Percentiles rank a stretch among this genome's conserved stretches.
phyloP scores from a whole-genome alignment of 30 jellyfish, hydroid and myxozoan species.

The Cassiopea xamachana region DNA sequence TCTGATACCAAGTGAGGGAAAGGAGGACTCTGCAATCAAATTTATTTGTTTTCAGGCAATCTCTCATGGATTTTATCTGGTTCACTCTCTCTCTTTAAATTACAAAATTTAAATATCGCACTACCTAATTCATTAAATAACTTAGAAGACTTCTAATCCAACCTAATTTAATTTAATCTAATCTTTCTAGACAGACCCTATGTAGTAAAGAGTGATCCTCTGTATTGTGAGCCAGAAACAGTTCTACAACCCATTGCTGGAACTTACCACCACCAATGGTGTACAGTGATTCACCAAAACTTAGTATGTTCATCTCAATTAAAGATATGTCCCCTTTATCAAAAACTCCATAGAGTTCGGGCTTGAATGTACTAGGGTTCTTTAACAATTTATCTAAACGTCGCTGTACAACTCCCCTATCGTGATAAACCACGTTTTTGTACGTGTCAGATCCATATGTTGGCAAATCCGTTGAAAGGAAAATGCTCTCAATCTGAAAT shows the following conservation, averaged over 20 bases:
- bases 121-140: background rate
- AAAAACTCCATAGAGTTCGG: slow-evolving; percentile 62
- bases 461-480: slow-evolving; percentile 87
- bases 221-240: slow-evolving; percentile 73
- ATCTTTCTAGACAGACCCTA: slow-evolving; percentile 51
- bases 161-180: background rate
- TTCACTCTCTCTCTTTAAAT: too few relatives aligned
- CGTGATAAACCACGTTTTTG: slow-evolving; percentile 53
- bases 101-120: background rate
- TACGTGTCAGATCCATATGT: slow-evolving; percentile 91
- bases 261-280: slow-evolving; percentile 96
- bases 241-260: slow-evolving; percentile 92
- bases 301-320: slow-evolving; percentile 93
- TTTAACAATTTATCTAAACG: slow-evolving; percentile 37
- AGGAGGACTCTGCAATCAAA: too few relatives aligned
- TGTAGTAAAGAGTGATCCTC: slow-evolving; percentile 86
- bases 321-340: slow-evolving; percentile 96
- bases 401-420: slow-evolving; percentile 49
- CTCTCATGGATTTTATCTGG: too few relatives aligned
- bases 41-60: too few relatives aligned
- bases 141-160: background rate
- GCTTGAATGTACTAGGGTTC: slow-evolving; percentile 55
- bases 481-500: slow-evolving; percentile 56
- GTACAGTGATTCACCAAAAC: slow-evolving; percentile 94
- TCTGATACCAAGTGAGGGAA: too few relatives aligned